A percentile compares a stretch with the other conserved stretches of the same genome.
Evolutionary conservation across 2,113 vertebrate species (phyloP).

Genomic region (Panurus biarmicus): DNA sequence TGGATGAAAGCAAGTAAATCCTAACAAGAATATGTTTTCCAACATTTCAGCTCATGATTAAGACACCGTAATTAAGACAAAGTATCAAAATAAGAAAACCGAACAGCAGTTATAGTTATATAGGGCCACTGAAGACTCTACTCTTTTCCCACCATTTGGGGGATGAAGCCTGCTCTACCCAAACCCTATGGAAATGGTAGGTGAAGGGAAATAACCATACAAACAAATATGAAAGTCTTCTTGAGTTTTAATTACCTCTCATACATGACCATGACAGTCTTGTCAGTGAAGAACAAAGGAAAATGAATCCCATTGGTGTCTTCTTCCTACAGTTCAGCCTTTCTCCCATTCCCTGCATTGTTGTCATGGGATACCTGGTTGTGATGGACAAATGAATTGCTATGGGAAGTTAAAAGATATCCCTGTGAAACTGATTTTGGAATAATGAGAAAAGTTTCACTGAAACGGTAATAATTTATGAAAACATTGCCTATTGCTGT

Average conservation of each 20-base stretch:
- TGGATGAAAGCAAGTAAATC: neutral
- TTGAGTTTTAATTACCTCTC: neutral
- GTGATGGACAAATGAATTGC: neutral
- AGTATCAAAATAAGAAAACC: neutral
- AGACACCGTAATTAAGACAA: neutral
- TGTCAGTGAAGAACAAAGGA: neutral
- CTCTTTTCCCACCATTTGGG: neutral
- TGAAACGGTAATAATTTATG: neutral
- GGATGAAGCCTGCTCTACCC: neutral
- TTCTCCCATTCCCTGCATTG: neutral
- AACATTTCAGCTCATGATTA: neutral
- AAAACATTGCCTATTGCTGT: neutral
- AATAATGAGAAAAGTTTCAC: neutral
- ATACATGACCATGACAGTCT: neutral
- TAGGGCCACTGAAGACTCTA: neutral
- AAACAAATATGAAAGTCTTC: neutral
- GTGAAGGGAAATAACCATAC: neutral
- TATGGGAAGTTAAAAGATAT: neutral
- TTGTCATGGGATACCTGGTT: neutral
- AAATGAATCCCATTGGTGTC: neutral
- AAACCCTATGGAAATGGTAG: neutral
- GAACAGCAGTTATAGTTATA: neutral
- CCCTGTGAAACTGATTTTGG: neutral
- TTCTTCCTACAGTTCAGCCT: neutral
- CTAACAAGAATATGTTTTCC: neutral